These are phyloP conservation scores for Quiscalus mexicanus DNA, from an alignment of 2,113 vertebrate species.

Conservation along the genomic window DNA sequence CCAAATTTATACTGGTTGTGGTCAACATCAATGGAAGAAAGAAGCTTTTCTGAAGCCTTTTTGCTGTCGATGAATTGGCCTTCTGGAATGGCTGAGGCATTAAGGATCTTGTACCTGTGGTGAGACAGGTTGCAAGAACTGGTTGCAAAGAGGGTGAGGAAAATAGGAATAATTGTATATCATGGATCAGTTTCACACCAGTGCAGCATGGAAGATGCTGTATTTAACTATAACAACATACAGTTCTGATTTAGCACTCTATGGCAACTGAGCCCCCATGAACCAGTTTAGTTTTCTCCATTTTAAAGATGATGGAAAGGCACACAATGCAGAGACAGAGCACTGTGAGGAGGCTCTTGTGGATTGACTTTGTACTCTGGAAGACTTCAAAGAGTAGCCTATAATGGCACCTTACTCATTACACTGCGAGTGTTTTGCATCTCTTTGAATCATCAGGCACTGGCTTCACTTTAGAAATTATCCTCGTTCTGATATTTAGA, in stretches of 20 bases:
- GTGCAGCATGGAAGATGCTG: background rate
- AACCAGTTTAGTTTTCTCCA: background rate
- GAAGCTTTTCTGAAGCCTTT: conserved; percentile 81
- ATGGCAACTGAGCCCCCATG: background rate
- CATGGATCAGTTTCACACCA: background rate
- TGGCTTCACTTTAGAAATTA: background rate
- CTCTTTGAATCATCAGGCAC: background rate
- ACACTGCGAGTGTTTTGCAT: background rate
- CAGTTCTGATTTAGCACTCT: background rate
- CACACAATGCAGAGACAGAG: background rate
- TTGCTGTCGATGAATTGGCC: conserved; percentile 84
- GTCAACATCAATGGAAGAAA: conserved; percentile 85
- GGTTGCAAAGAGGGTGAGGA: background rate
- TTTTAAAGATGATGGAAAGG: background rate
- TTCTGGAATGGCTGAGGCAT: conserved; percentile 84
- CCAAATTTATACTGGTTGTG: conserved; percentile 85
- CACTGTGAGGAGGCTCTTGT: background rate
- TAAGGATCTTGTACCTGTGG: conserved; percentile 84
- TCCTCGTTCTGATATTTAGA: background rate
- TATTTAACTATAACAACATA: background rate
- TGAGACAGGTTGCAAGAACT: background rate
- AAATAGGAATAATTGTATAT: background rate
- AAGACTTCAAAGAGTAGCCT: background rate
- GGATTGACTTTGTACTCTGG: background rate
- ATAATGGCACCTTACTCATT: background rate